Evolutionary conservation across 2,888 invertebrate species (phyloP), one percentile per base, ranked within the genome.

Genomic region (Antheraea assamensis): DNA sequence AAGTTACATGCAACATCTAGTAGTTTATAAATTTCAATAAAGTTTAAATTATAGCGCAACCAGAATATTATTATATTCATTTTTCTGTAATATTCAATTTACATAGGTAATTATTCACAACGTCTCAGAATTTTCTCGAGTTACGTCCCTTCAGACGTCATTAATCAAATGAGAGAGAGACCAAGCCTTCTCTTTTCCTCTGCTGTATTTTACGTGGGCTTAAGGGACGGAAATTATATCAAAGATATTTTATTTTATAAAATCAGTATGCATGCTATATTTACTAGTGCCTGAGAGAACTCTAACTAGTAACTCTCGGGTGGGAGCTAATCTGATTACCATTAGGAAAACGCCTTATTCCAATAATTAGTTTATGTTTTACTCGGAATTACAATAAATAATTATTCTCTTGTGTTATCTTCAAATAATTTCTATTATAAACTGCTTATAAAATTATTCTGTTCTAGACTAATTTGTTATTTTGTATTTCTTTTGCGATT

Each of bases 141-240:
- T 30, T 31, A 66, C 35, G 31, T 35, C 66, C 35, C 66, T 66
- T 21, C 66, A 30, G 35, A n/a, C 35, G 66, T 35, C 66, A 35
- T 66, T 35, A 66, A 66, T 66, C 66, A 66, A 66, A 19, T 64
- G 66, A 66, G 35, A 35, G 66, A 66, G 61, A 61, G 61, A 27
- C 27, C 24, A 13, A 27, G 61, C 10, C 21, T 2, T 61, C 61
- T 61, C 61, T 27, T 61, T 61, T 17, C 3, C 61, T 61, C 27
- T 7, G 17, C 13, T 2, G 15, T 27, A 61, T 15, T 27, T 13
- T 61, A 61, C 13, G 17, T 61, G 19, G 3, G 55, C 21, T n/a
- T 55, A 55, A n/a, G n/a, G 3, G n/a, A 61, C 61, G 24, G 27
- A 61, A 24, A 17, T 27, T 61, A 27, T 24, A 10, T 27, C 15